Percentiles rank a stretch among this genome's conserved stretches.
Conservation (phyloP, 2,888 invertebrate genomes). For the Rhyacophila evoluta region DNA sequence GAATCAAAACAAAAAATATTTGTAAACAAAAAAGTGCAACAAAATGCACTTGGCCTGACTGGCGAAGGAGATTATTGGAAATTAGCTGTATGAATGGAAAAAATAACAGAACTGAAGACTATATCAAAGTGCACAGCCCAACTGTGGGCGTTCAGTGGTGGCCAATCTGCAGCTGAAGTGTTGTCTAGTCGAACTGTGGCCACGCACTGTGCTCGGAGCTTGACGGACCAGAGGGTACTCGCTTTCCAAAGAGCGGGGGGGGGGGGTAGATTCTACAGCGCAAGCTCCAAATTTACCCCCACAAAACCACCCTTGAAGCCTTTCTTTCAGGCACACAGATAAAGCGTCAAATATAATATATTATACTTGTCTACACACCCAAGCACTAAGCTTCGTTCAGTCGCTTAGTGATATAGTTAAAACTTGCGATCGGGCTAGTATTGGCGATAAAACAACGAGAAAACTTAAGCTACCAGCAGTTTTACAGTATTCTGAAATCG, state of each 20-base stretch:
- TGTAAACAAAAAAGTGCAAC: constrained; percentile 5
- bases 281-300: background rate
- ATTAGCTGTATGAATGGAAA: background rate
- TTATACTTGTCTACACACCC: constrained; percentile 22
- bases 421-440: background rate
- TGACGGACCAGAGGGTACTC: background rate
- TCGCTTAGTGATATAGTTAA: background rate
- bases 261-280: background rate
- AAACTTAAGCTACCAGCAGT: background rate
- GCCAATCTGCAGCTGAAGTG: background rate
- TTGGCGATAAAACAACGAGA: background rate
- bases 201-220: constrained; percentile 2
- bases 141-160: constrained; percentile 13
- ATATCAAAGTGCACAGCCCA: background rate
- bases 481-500: background rate
- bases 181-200: constrained; percentile 20
- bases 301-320: background rate
- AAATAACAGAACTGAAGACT: constrained; percentile 13
- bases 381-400: background rate
- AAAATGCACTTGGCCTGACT: background rate
- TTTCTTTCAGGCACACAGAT: constrained; percentile 14
- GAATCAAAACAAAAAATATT: background rate
- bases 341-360: constrained; percentile 22
- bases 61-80: background rate
- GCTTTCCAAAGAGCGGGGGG: background rate